These are phyloP conservation scores for Tholera decimalis DNA, from an alignment of 2,888 invertebrate genomes.

Conservation along the genomic window DNA sequence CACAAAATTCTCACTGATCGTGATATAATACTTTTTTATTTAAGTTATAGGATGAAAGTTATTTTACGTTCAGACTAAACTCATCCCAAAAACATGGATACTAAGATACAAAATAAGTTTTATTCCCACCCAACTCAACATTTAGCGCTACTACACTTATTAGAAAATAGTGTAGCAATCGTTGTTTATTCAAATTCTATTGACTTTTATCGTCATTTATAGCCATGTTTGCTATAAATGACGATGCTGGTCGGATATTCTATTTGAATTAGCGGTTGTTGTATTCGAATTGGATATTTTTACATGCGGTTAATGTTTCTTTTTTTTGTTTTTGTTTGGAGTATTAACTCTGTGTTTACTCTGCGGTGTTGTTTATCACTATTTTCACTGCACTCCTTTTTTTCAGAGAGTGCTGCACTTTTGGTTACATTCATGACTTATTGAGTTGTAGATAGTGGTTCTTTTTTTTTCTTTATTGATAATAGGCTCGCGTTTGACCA, in stretches of 20 bases:
- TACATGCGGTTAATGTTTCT: neutral
- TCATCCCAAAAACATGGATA: neutral
- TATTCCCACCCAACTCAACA: neutral
- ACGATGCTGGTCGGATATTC: constrained; percentile 28
- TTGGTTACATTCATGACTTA: no score
- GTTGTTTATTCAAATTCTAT: constrained; percentile 29
- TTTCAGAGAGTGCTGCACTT: no score
- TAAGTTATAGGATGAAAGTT: neutral
- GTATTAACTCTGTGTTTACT: constrained; percentile 1
- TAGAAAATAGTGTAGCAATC: constrained; percentile 36
- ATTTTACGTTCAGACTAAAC: neutral
- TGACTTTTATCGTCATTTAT: constrained; percentile 36
- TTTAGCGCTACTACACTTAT: constrained; percentile 28
- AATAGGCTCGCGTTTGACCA: no score
- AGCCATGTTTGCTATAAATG: constrained; percentile 12
- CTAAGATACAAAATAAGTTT: constrained; percentile 6
- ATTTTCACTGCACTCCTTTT: neutral
- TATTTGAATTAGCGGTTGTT: constrained; percentile 20
- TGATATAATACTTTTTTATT: neutral
- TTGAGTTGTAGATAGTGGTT: no score
- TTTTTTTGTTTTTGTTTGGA: neutral
- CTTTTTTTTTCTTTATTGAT: no score
- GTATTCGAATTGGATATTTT: constrained; percentile 11
- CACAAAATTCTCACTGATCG: no score
- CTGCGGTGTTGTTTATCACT: neutral